Base-by-base conservation (phyloP, 2,888 invertebrate genomes). In the Dugesia japonica region DNA sequence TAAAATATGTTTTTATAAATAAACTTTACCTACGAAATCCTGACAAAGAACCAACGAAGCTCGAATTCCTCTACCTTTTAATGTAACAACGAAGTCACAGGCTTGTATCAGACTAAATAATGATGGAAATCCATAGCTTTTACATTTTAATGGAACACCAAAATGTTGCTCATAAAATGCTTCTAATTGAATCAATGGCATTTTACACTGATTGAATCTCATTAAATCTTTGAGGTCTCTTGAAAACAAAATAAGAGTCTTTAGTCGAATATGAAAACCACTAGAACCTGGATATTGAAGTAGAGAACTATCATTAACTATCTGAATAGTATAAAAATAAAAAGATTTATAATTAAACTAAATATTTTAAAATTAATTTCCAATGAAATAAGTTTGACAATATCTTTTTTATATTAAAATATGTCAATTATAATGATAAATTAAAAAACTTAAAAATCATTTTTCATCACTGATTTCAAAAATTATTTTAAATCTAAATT, bases 171-270 rank as follows among this genome's bases (percentile, higher is more conserved):
- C 42, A 78, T 79, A 81, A 15, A 78, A 77, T 15, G 71, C 79
- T 77, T 81, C 81, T 76, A 84, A 82, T 42, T 83, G 80, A 0
- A 80, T 78, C 31, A 85, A 79, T n/a, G 80, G 78, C 73, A 88
- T 79, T 28, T 84, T 84, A 0, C 87, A 87, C 26, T 85, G 85
- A 74, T 84, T 82, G 76, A 85, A 84, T 79, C 86, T 84, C 79
- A 89, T 82, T 17, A 89, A 83, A 9, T 85, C 82, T 78, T 87
- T 86, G 26, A 88, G 82, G 80, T 88, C 86, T 56, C 87, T 84
- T 0, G 87, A 87, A 79, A 88, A 87, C 74, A 85, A 81, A 80
- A 88, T 87, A 27, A 83, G 81, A 0, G 82, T 80, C 0, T 81
- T 81, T 75, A 84, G 81, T 74, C 81, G 82, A 72, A 84, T 17